These are phyloP conservation scores for Thereva nobilitata DNA, from an alignment of 2,888 invertebrate species.

Conservation along the genomic window DNA sequence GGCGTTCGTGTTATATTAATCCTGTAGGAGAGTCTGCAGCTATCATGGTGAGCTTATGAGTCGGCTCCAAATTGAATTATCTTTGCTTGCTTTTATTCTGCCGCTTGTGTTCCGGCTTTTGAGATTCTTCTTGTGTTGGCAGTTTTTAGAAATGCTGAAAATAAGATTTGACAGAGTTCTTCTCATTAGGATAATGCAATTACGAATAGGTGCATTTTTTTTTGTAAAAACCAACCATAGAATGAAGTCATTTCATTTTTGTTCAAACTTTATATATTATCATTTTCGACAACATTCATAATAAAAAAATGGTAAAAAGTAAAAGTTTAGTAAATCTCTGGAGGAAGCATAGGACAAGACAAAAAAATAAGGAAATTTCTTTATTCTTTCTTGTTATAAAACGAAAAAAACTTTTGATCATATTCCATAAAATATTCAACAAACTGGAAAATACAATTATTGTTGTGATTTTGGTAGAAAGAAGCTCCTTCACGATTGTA, in stretches of 20 bases:
- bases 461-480: conserved; percentile 8
- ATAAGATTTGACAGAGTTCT: conserved; percentile 7
- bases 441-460: conserved; percentile 22
- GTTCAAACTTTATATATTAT: not conserved
- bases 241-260: not conserved
- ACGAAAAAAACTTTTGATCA: not conserved
- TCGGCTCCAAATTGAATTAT: conserved; percentile 15
- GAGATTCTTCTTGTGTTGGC: not conserved
- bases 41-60: conserved; percentile 17
- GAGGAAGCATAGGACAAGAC: not conserved
- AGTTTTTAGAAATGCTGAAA: conserved; percentile 9
- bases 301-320: not conserved
- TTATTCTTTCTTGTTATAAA: not conserved
- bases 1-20: no score
- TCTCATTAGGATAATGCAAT: conserved; percentile 19
- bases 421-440: conserved; percentile 14
- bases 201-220: not conserved
- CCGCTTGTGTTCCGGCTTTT: not conserved
- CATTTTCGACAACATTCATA: not conserved
- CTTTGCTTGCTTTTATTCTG: conserved; percentile 5
- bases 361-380: not conserved
- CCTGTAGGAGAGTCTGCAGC: not conserved
- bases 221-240: not conserved
- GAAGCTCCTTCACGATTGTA: not conserved
- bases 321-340: conserved; percentile 2